These are phyloP conservation scores for Anguilla anguilla DNA, from an alignment of 2,797 vertebrate genomes.

Conservation along the genomic window DNA sequence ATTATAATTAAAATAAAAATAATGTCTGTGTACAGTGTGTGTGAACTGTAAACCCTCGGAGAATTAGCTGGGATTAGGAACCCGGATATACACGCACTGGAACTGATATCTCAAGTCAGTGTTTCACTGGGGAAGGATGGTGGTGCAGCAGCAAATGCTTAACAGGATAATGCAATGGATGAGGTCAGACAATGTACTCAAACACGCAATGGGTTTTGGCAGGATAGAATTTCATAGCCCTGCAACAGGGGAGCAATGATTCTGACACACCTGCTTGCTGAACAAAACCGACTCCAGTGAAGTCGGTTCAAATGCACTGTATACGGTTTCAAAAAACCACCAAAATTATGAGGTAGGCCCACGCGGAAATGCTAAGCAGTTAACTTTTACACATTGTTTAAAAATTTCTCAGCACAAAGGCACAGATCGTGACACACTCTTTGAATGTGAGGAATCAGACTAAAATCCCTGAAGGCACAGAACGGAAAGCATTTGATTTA, in stretches of 20 bases:
- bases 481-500: background rate
- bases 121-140: background rate
- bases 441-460: background rate
- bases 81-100: background rate
- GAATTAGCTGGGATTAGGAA: background rate
- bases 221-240: slow-evolving; percentile 74
- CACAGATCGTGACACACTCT: background rate
- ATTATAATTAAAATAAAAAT: slow-evolving; percentile 57
- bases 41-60: background rate
- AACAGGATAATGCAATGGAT: slow-evolving; percentile 64
- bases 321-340: slow-evolving; percentile 53
- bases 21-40: background rate
- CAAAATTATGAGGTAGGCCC: slow-evolving; percentile 42
- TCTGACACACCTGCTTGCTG: slow-evolving; percentile 73
- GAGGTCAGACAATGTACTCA: slow-evolving; percentile 65
- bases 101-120: background rate
- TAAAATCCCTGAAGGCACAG: background rate
- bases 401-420: background rate
- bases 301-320: slow-evolving; percentile 27
- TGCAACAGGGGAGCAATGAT: slow-evolving; percentile 72
- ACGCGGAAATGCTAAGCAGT: background rate
- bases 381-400: background rate
- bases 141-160: background rate
- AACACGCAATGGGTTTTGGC: slow-evolving; percentile 37
- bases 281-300: slow-evolving; percentile 68